Conservation (phyloP, 2,113 vertebrate species). For the Ophiodon elongatus region DNA sequence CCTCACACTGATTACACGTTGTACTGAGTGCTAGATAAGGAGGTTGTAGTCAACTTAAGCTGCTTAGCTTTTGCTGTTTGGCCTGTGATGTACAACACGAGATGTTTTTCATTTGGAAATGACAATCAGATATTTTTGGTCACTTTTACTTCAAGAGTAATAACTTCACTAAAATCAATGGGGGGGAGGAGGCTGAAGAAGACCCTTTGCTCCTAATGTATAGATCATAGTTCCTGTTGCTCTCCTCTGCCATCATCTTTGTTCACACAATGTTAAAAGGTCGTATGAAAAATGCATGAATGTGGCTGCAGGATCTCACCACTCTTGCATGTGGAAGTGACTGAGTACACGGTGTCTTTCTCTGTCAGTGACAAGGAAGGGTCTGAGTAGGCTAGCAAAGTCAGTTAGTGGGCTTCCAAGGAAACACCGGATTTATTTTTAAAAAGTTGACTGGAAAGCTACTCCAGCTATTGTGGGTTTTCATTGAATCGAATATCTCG, state of each 20-base stretch:
- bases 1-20: neutral
- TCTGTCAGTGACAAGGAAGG: conserved; percentile 37
- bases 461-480: conserved; percentile 5
- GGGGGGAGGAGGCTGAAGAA: conserved; percentile 18
- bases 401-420: conserved; percentile 21
- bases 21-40: neutral
- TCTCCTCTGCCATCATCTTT: conserved; percentile 73
- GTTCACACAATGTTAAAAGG: conserved; percentile 81
- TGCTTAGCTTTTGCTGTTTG: neutral
- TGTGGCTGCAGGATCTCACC: conserved; percentile 64
- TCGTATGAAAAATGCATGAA: conserved; percentile 85
- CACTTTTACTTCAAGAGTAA: neutral
- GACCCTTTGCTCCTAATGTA: conserved; percentile 46
- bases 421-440: conserved; percentile 30
- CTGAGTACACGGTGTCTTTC: conserved; percentile 40
- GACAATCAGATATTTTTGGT: neutral
- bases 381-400: conserved; percentile 31
- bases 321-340: conserved; percentile 65
- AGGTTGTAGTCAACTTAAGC: neutral
- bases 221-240: conserved; percentile 59
- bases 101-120: neutral
- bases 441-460: conserved; percentile 22
- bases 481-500: neutral
- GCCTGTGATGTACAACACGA: neutral
- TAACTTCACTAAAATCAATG: neutral